Percentiles rank a stretch among this genome's conserved stretches.
Conservation (phyloP, 2,888 invertebrate species). For the Cloeon dipterum region DNA sequence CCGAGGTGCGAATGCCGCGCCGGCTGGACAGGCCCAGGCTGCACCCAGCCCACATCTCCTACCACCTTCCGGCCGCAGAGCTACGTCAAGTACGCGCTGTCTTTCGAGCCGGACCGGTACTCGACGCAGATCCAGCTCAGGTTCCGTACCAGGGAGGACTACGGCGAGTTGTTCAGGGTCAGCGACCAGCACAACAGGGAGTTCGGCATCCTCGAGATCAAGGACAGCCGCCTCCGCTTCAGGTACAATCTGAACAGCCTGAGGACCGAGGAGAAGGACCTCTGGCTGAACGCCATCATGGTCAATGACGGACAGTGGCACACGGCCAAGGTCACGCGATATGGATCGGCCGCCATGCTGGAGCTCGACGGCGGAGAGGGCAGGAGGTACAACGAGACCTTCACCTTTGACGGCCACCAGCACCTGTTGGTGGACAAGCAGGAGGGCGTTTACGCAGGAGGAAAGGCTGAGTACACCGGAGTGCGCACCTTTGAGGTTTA, state of each 20-base stretch:
- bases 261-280: slow-evolving; percentile 70
- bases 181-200: slow-evolving; percentile 86
- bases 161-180: slow-evolving; percentile 82
- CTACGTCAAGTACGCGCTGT: slow-evolving; percentile 89
- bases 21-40: slow-evolving; percentile 83
- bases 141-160: slow-evolving; percentile 80
- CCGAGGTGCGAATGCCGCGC: slow-evolving; percentile 81
- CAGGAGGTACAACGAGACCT: slow-evolving; percentile 76
- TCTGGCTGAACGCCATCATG: slow-evolving; percentile 71
- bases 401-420: slow-evolving; percentile 73
- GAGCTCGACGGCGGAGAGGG: slow-evolving; percentile 92
- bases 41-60: slow-evolving; percentile 63
- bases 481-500: slow-evolving; percentile 85
- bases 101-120: slow-evolving; percentile 81
- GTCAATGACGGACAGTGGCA: slow-evolving; percentile 97
- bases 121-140: slow-evolving; percentile 80
- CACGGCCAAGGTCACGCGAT: slow-evolving; percentile 71
- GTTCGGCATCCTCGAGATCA: slow-evolving; percentile 79
- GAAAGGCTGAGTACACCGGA: slow-evolving; percentile 86
- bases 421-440: slow-evolving; percentile 83
- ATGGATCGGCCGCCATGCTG: slow-evolving; percentile 78
- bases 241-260: slow-evolving; percentile 81
- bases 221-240: slow-evolving; percentile 73
- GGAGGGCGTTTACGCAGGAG: slow-evolving; percentile 87
- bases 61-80: slow-evolving; percentile 84